Percentiles rank a stretch among this genome's conserved stretches.
These are phyloP conservation scores for Galemys pyrenaicus DNA, from an alignment of 2,113 vertebrate species.

Conservation along the genomic window DNA sequence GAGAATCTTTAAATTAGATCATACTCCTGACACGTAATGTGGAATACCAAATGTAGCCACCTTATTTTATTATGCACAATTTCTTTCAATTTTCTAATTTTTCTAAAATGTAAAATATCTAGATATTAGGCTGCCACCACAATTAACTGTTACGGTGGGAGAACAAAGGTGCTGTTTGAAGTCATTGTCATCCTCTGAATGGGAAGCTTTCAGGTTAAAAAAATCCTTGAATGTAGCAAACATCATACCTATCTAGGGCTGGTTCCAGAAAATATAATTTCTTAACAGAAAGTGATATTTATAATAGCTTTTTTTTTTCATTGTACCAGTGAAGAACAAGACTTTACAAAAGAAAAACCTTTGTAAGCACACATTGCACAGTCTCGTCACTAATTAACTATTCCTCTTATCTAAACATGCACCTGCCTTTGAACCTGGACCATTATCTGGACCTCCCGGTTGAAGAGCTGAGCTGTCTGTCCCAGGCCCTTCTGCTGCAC, in stretches of 20 bases:
- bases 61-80: not conserved
- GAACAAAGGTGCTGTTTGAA: not conserved
- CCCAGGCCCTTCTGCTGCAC: too few species aligned
- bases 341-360: not conserved
- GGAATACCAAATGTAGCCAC: not conserved
- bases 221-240: not conserved
- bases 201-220: not conserved
- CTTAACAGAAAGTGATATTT: not conserved
- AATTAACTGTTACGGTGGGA: not conserved
- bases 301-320: not conserved
- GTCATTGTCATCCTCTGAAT: not conserved
- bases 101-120: conserved; percentile 5
- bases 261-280: not conserved
- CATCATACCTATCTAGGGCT: not conserved
- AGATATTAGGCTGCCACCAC: not conserved
- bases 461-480: not conserved
- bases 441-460: not conserved
- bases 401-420: not conserved
- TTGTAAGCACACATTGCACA: not conserved
- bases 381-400: conserved; percentile 18
- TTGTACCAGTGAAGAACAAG: not conserved
- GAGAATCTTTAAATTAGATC: not conserved
- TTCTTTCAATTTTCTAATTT: not conserved
- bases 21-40: not conserved
- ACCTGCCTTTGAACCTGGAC: not conserved